Base-by-base conservation (phyloP, 53 echinoderm and acorn worm species). In the Echinometra lucunter region DNA sequence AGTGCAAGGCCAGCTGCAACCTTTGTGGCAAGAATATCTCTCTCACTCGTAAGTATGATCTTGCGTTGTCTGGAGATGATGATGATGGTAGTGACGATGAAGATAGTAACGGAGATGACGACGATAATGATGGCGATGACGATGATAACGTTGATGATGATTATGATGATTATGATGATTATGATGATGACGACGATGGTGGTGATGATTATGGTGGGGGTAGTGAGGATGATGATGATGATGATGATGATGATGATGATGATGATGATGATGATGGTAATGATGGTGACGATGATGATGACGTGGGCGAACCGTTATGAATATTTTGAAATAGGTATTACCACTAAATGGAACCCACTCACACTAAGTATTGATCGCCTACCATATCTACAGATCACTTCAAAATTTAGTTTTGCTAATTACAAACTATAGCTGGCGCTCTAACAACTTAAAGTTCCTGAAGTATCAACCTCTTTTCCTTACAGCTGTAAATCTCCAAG, bases 1-100 rank as follows among this genome's bases (percentile, higher is more conserved):
- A 94, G 44, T 94, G 94, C 66, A 38, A 1, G 94, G 21, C 74
- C 17, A 94, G 94, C 83, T 94, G 94, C 30, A 94, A 94, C 40
- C 80, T 94, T 1, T 94, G 94, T 58, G 94, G 94, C 28, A 82
- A 94, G 66, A 94, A 94, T 57, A 58, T 82, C 44, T 44, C 82
- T 21, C 25, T 94, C 83, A 93, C 58, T 57, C 94, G 94, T 94
- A 37, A 83, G 94, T 94, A 83, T 87, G n/a, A 6, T 32, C 70
- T 12, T 70, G 30, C 70, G 34, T 28, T 8, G 11, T 34, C 70
- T 12, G 11, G 70, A 70, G 10, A 35, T 32, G 35, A 72, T 1
- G 83, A 0, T 44, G 45, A 8, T 42, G 45, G 21, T 18, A 45
- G 8, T 45, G 83, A 45, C 45, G 45, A 45, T 83, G 45, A 37